A percentile compares a stretch with the other conserved stretches of the same genome.
Evolutionary conservation across 2,888 invertebrate genomes (phyloP).

Genomic region (Hypselothyrea guttata): DNA sequence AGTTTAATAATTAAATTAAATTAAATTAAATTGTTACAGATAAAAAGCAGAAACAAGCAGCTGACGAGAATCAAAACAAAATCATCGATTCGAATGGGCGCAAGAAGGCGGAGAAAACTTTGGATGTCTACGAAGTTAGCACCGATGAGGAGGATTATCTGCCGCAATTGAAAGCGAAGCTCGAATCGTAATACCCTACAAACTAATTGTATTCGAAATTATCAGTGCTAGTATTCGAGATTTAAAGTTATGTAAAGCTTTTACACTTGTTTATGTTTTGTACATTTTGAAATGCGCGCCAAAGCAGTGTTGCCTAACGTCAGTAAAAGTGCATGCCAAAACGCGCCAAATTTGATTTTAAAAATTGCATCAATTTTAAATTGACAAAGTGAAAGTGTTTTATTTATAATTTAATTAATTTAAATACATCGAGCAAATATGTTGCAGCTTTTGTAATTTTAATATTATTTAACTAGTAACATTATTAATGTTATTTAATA

Average conservation of each 20-base stretch:
- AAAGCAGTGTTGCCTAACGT: not conserved
- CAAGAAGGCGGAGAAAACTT: slow-evolving; percentile 17
- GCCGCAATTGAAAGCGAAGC: slow-evolving; percentile 24
- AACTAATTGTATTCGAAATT: no score
- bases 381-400: no score
- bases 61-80: slow-evolving; percentile 8
- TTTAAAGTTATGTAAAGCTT: not conserved
- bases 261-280: not conserved
- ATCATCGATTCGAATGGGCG: slow-evolving; percentile 2
- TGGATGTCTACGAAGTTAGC: slow-evolving; percentile 72
- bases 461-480: no score
- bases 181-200: no score
- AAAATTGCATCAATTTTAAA: no score
- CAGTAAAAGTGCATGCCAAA: not conserved
- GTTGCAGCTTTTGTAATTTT: no score
- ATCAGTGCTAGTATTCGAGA: no score
- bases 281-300: slow-evolving; percentile 1
- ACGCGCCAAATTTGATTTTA: no score
- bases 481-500: no score
- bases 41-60: slow-evolving; percentile 21
- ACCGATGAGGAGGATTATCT: slow-evolving; percentile 81
- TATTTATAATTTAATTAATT: no score
- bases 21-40: slow-evolving; percentile 24
- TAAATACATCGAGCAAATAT: not conserved
- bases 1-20: no score